Base-by-base conservation (phyloP, 2,888 invertebrate species). In the Bugula neritina region DNA sequence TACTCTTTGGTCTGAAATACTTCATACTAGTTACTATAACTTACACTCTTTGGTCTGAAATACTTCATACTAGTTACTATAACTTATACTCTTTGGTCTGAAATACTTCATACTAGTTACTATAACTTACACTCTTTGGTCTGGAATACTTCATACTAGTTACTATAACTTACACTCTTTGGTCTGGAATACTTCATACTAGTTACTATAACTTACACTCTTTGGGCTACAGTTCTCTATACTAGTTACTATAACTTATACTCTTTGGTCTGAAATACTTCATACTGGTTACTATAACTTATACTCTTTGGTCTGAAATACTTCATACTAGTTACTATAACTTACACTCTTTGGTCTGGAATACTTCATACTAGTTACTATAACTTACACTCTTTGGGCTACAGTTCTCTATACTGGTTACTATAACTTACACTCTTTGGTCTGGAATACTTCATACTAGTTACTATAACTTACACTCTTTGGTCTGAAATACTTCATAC, bases 141-240 rank as follows among this genome's bases (percentile, higher is more conserved):
- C 90, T 88, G 79, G 91, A 93, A 74, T 86, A 88, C 82, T 90
- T 91, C 86, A 93, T 90, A 80, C 88, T 87, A 54, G 88, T 85
- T 78, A 90, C n/a, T n/a, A n/a, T n/a, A 52, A 77, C 87, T 87
- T 84, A 90, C 90, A 77, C 89, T 90, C 81, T 88, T 89, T 1
- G 92, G 90, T 78, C 90, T 88, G 79, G 91, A 93, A 74, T 86
- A 88, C 82, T 90, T 91, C 86, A 93, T 90, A 80, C 88, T 87
- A 54, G 88, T 85, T 78, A 90, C n/a, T n/a, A n/a, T n/a, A 52
- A 77, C 87, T 87, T 84, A 90, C 90, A 77, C 89, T 90, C 81
- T 88, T 89, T 1, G 92, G 90, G 78, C 90, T 88, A 78, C 91
- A 93, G 74, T 86, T 88, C 82, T 90, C 91, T 86, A 93, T 90